Evolutionary conservation across 2,797 vertebrate species (phyloP), one percentile per base, ranked within the genome.

Genomic region (Alcedo quadribrachys): DNA sequence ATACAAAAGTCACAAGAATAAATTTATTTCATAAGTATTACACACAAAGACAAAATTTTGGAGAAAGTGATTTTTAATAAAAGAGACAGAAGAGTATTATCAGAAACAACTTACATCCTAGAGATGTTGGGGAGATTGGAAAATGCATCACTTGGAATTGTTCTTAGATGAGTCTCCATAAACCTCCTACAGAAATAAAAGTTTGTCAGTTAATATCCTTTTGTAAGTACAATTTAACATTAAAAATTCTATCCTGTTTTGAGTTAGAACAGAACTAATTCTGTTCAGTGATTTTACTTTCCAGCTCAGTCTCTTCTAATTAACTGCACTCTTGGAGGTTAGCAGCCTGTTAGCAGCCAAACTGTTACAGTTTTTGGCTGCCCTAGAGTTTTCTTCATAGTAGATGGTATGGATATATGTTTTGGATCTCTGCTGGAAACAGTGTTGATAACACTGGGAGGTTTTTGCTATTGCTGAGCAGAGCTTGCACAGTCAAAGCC

Each of bases 41-140:
- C 33, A 69, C 3, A 45, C 6, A 48, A 51, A 65, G 15, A 82
- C 6, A 80, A 28, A 58, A 66, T 66, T 90, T 73, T 66, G 40
- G 27, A 84, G 61, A 70, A 43, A 63, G 8, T 78, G 17, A 43
- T 58, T 85, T 84, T 89, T 42, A 75, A 61, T 65, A 37, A 63
- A 81, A 67, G 25, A 48, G 11, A 3, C 67, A 27, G 60, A 85
- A 86, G 21, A 84, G 42, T 30, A 73, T 14, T 50, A 80, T 74
- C 35, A 48, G 51, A 93, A 94, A 78, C n/a, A 20, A 99, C 99
- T 99, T 97, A 99, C 99, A 99, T 99, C 81, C 98, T 98, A 80
- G 99, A 99, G 95, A 99, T 98, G 97, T 99, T 99, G 95, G 98
- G 97, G 94, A 99, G 96, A 96, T 97, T 98, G 94, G 98, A 97